A percentile compares a stretch with the other conserved stretches of the same genome.
Evolutionary conservation across 2,888 invertebrate species (phyloP).

Genomic region (Sericinus montela): DNA sequence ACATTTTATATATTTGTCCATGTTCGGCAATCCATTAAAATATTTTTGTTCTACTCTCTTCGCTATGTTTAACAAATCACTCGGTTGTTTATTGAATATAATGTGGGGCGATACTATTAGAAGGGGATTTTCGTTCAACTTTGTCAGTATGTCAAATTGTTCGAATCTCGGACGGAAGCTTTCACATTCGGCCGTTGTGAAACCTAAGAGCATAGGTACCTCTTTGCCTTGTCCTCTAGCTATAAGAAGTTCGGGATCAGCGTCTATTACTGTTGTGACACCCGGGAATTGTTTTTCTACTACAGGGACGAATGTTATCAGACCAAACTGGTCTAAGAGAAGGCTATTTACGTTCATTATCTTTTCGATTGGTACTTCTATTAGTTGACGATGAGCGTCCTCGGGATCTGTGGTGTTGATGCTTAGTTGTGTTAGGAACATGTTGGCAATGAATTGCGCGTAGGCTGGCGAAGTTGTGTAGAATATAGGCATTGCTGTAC

Average conservation of each 20-base stretch:
- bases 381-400: constrained; percentile 44
- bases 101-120: constrained; percentile 37
- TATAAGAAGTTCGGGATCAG: constrained; percentile 51
- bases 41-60: constrained; percentile 39
- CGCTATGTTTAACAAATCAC: constrained; percentile 28
- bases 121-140: constrained; percentile 35
- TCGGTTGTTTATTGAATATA: constrained; percentile 33
- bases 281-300: constrained; percentile 50
- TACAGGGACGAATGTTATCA: constrained; percentile 53
- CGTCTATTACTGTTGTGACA: constrained; percentile 50
- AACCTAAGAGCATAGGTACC: constrained; percentile 57
- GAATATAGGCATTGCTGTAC: constrained; percentile 45
- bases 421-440: constrained; percentile 61
- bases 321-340: constrained; percentile 44
- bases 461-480: constrained; percentile 47
- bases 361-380: constrained; percentile 43
- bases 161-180: constrained; percentile 47
- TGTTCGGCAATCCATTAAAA: constrained; percentile 36
- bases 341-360: constrained; percentile 44
- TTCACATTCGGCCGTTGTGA: constrained; percentile 56
- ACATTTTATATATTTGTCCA: constrained; percentile 42
- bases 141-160: constrained; percentile 39
- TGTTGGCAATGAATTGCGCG: constrained; percentile 37
- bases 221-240: constrained; percentile 45
- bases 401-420: constrained; percentile 48